Evolutionary conservation across 2,113 vertebrate species (phyloP), one percentile per base, ranked within the genome.

Genomic region (Jacana jacana): DNA sequence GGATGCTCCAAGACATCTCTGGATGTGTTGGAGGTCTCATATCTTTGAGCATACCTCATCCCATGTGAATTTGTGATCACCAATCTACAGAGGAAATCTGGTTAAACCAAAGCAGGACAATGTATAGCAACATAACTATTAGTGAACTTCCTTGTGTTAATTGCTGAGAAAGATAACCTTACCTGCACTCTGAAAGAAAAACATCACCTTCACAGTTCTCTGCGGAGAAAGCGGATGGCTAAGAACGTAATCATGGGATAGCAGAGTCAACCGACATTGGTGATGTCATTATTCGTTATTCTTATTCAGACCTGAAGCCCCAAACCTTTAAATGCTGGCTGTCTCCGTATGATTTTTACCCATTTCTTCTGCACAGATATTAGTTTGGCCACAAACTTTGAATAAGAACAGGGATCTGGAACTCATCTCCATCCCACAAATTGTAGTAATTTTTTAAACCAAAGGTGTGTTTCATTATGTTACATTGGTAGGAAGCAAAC

Each of bases 381-480:
- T 39, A 86, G 55, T 52, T 60, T 90, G 72, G 51, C 76, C 91
- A 88, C 76, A 90, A 44, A 71, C 24, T 88, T 31, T 75, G 72
- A 88, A 79, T 87, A 65, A 84, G 86, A 93, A 88, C 13, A 2
- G 54, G 16, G 30, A 80, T 35, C 37, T 91, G 80, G 49, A 95
- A 52, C 23, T 57, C 82, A 75, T 39, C 58, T 83, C 60, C 30
- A 60, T 71, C 60, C 68, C 85, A 84, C 82, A 90, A 71, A 93
- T 33, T 64, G 68, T 13, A 13, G 0, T 55, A 17, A 33, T 28
- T 64, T 87, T 77, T 94, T 80, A 24, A 73, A 64, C 68, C n/a
- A 33, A 70, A 82, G 73, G 68, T 7, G 1, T 54, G 25, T 69
- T 91, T 91, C 65, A 27, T 66, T 49, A 17, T 27, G 39, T 57